Conservation (phyloP, 2,113 vertebrate species). For the Heterochromis multidens region DNA sequence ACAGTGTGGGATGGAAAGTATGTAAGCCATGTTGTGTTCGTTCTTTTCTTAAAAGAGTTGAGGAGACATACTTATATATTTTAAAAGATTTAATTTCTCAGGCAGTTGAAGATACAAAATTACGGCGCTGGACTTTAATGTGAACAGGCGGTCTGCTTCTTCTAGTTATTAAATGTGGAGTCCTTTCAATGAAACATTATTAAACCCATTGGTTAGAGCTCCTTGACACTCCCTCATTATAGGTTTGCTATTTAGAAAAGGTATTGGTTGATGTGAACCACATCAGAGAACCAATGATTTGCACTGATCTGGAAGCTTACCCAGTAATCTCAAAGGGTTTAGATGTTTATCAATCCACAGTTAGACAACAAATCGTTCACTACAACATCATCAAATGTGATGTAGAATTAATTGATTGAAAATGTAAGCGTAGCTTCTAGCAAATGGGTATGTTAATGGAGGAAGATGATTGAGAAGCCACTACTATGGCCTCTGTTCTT, state of each 20-base stretch:
- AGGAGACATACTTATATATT: too few relatives aligned
- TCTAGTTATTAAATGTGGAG: background rate
- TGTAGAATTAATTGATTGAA: background rate
- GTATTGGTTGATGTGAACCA: background rate
- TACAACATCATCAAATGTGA: background rate
- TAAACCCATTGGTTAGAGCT: background rate
- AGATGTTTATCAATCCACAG: background rate
- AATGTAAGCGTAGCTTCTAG: too few relatives aligned
- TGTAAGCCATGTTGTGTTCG: too few relatives aligned
- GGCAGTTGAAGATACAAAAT: too few relatives aligned
- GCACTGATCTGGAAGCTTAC: background rate
- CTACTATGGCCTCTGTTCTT: background rate
- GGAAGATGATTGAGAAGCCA: too few relatives aligned
- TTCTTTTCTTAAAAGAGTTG: too few relatives aligned
- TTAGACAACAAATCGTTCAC: background rate
- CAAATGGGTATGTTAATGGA: too few relatives aligned
- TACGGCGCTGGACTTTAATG: too few relatives aligned
- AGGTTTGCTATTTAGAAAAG: background rate
- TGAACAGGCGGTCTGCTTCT: too few relatives aligned
- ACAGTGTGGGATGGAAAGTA: background rate
- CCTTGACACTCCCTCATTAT: background rate
- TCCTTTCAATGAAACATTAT: background rate
- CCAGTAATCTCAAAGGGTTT: background rate
- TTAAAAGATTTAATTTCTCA: too few relatives aligned
- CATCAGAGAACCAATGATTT: background rate